These are phyloP conservation scores for Notodonta dromedarius DNA, from an alignment of 2,888 invertebrate species.

Conservation along the genomic window DNA sequence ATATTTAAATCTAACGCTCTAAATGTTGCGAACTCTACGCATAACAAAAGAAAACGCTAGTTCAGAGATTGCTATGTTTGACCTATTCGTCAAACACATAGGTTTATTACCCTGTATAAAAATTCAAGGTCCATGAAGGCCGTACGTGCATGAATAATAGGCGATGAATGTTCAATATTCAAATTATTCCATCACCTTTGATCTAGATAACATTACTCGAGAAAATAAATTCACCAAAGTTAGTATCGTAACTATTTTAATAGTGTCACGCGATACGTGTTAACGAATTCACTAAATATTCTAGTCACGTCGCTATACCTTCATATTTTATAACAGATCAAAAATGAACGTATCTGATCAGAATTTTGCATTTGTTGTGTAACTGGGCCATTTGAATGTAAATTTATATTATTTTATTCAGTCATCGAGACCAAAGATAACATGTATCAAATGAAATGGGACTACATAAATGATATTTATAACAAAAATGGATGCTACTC, in stretches of 20 bases:
- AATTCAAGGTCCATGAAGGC: too few species aligned
- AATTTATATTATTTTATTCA: conserved; percentile 8
- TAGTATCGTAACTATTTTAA: not conserved
- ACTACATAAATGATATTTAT: not conserved
- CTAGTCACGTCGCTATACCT: conserved; percentile 15
- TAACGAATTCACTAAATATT: conserved; percentile 8
- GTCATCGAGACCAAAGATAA: not conserved
- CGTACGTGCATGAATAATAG: not conserved
- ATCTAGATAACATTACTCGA: not conserved
- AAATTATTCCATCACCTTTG: not conserved
- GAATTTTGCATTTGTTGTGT: conserved; percentile 10
- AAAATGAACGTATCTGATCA: conserved; percentile 15
- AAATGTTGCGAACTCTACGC: too few species aligned
- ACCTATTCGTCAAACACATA: too few species aligned
- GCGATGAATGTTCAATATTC: not conserved
- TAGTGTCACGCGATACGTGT: conserved; percentile 8
- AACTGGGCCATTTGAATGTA: not conserved
- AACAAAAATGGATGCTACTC: too few species aligned
- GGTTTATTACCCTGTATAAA: too few species aligned
- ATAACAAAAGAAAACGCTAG: too few species aligned
- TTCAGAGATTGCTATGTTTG: too few species aligned
- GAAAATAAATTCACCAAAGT: not conserved
- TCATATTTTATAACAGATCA: conserved; percentile 15
- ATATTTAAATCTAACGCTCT: too few species aligned
- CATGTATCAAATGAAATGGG: not conserved